phyloP scores from a whole-genome alignment of 2,797 vertebrate genomes.

The Ctenochaetus hawaiiensis region DNA sequence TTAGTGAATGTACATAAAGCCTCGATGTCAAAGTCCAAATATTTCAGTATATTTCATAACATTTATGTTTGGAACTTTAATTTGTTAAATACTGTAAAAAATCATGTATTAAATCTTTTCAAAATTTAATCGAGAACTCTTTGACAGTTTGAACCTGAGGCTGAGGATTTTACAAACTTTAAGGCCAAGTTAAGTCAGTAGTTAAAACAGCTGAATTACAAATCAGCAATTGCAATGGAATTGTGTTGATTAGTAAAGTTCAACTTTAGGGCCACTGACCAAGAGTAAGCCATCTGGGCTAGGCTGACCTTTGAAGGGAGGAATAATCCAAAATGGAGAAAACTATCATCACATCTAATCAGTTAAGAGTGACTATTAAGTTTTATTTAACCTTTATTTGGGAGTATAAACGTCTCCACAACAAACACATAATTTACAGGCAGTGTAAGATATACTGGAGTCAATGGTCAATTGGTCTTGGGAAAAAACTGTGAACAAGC shows the following conservation, averaged over 20 bases:
- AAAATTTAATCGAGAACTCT: too few species aligned
- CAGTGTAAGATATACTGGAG: background rate
- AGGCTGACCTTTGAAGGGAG: background rate
- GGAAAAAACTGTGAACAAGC: background rate
- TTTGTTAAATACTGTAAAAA: too few species aligned
- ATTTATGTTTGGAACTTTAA: too few species aligned
- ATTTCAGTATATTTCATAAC: background rate
- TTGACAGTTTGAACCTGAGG: too few species aligned
- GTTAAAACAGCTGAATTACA: background rate
- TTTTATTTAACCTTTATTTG: background rate
- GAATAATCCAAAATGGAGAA: too few species aligned
- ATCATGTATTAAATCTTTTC: too few species aligned
- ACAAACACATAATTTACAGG: background rate
- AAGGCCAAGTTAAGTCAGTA: background rate
- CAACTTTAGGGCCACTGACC: background rate
- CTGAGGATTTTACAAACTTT: too few species aligned
- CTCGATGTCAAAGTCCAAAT: slow-evolving; percentile 12
- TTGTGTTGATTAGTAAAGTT: background rate
- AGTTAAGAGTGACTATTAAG: background rate
- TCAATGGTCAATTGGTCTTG: background rate
- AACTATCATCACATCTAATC: background rate
- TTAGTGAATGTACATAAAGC: slow-evolving; percentile 2
- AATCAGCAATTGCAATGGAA: background rate
- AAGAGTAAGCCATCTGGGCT: background rate
- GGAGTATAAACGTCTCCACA: background rate